Conservation (phyloP, 2,113 vertebrate genomes). For the Phylloscopus whistleri region DNA sequence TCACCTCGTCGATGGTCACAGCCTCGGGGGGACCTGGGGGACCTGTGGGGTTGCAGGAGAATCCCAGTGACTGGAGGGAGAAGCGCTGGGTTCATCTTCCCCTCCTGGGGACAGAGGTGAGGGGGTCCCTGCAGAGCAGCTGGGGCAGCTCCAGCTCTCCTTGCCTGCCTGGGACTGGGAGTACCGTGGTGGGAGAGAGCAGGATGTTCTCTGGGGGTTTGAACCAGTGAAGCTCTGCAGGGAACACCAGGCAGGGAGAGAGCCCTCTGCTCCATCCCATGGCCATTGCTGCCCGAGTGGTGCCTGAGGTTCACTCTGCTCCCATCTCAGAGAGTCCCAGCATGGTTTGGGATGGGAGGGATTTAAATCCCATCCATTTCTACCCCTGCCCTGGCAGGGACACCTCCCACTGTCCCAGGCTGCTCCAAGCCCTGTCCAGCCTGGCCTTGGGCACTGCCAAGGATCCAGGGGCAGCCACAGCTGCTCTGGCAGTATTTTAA, state of each 20-base stretch:
- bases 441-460: neutral
- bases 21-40: conserved; percentile 91
- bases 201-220: neutral
- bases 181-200: accelerated
- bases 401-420: neutral
- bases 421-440: neutral
- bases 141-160: neutral
- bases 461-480: neutral
- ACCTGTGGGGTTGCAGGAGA: conserved; percentile 72
- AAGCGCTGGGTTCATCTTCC: neutral
- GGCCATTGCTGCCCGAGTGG: accelerated
- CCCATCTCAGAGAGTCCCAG: neutral
- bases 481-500: neutral
- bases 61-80: accelerated
- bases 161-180: neutral
- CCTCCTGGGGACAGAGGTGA: neutral
- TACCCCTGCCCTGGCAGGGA: neutral
- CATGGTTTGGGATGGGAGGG: accelerated
- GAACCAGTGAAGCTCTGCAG: neutral
- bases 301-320: neutral
- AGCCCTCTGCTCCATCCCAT: neutral
- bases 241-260: neutral
- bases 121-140: neutral
- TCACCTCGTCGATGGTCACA: conserved; percentile 91
- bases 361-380: accelerated